These are phyloP conservation scores for Grantiella picta DNA, from an alignment of 2,113 vertebrate species.

Conservation along the genomic window DNA sequence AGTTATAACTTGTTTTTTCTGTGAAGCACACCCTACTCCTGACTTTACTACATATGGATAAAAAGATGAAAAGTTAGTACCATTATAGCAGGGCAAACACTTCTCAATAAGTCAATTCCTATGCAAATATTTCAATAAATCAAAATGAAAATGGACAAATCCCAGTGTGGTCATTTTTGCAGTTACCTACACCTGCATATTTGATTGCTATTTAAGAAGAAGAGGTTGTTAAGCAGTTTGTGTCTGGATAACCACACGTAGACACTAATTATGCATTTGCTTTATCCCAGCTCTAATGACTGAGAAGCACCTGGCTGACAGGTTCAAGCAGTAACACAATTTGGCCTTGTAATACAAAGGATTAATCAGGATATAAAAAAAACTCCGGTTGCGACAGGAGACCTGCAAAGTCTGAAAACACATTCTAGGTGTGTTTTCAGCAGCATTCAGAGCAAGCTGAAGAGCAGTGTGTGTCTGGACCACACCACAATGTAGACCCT, in stretches of 20 bases:
- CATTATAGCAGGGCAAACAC: not conserved
- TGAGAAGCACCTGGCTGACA: not conserved
- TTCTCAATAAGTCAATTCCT: not conserved
- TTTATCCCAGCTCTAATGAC: not conserved
- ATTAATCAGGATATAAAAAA: not conserved
- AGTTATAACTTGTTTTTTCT: not conserved
- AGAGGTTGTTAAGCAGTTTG: not conserved
- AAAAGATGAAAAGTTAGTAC: not conserved
- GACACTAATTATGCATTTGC: not conserved
- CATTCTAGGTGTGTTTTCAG: accelerated
- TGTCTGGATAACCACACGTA: not conserved
- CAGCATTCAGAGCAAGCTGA: not conserved
- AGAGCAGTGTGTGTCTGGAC: not conserved
- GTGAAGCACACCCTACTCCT: not conserved
- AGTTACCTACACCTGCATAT: not conserved
- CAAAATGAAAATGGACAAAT: not conserved
- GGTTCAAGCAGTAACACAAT: not conserved
- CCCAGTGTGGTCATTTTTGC: not conserved
- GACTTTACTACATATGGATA: not conserved
- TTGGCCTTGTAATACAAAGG: not conserved
- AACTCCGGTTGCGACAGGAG: not conserved
- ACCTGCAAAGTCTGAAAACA: not conserved
- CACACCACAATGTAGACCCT: accelerated
- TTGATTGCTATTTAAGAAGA: not conserved
- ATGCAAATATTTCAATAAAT: not conserved